Base-by-base conservation (phyloP, 2,113 vertebrate genomes). In the Sialia sialis region DNA sequence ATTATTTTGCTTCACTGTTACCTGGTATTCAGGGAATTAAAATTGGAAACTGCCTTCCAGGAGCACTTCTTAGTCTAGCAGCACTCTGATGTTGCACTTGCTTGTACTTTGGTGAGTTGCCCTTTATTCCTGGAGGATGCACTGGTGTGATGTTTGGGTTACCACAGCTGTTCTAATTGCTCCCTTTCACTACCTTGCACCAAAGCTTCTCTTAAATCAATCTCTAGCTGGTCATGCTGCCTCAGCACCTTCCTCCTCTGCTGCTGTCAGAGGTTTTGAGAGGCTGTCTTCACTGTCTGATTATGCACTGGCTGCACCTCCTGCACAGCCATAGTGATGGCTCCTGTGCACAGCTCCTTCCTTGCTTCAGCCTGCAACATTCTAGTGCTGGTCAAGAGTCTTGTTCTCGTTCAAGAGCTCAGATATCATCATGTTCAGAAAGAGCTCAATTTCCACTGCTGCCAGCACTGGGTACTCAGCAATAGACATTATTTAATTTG, bases 61-160 rank as follows among this genome's bases (percentile, higher is more conserved):
- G 49, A 90, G 11, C 38, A 20, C 41, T 72, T 22, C 49, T 75
- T 20, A 36, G 20, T 94, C 87, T 72, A 67, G 68, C 39, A 0
- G 2, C 1, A 25, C 64, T 66, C 54, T 3, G 20, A 66, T 85
- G 81, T 64, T 76, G 75, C 32, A 46, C 51, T 90, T 46, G 63
- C 69, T 69, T 26, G 14, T 54, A 43, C 25, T 82, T 91, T 58
- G 85, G 84, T 82, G 85, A 91, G 34, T 58, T 91, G 49, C 18
- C 29, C 14, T 66, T 69, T 85, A 83, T 66, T 87, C 58, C 63
- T 11, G 5, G 70, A 79, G 70, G 75, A 90, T 69, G 74, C 25
- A 14, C 41, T 20, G 11, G 19, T 39, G 29, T 2, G 4, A 32
- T 0, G 0, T 52, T 51, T 59, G 34, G 4, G 0, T 87, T 75